phyloP scores from a whole-genome alignment of 1,140 invertebrate genomes.

The Probaryconus sp. region DNA sequence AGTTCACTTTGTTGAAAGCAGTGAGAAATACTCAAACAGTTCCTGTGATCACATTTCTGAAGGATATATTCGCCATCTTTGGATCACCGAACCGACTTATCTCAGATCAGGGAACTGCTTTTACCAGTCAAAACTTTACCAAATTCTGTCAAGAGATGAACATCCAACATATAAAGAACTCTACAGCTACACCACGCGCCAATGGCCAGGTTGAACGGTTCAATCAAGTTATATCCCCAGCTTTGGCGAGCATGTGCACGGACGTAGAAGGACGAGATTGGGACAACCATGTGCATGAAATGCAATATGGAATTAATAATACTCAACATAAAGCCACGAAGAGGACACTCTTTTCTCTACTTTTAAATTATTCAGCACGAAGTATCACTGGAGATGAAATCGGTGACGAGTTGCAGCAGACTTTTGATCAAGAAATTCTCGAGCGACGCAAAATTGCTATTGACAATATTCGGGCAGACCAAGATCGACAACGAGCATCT shows the following conservation, averaged over 20 bases:
- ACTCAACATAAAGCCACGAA: constrained; percentile 52
- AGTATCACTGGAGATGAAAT: constrained; percentile 42
- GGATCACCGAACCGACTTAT: constrained; percentile 63
- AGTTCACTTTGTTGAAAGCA: constrained; percentile 63
- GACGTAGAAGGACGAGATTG: constrained; percentile 50
- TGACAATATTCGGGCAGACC: constrained; percentile 15
- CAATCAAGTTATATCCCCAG: constrained; percentile 52
- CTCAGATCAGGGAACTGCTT: constrained; percentile 64
- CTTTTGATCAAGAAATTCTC: constrained; percentile 32
- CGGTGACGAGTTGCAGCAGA: constrained; percentile 35
- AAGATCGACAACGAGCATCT: constrained; percentile 17
- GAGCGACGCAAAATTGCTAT: constrained; percentile 7
- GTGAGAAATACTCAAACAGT: constrained; percentile 52
- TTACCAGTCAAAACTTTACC: constrained; percentile 50
- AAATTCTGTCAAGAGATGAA: constrained; percentile 46
- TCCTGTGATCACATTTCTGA: constrained; percentile 24
- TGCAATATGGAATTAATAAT: constrained; percentile 64
- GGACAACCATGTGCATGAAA: constrained; percentile 54
- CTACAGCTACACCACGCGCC: constrained; percentile 62
- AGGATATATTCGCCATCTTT: constrained; percentile 48
- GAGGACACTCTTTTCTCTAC: constrained; percentile 65
- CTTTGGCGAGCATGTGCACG: constrained; percentile 47
- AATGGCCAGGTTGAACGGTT: constrained; percentile 66
- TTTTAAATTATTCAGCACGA: constrained; percentile 52
- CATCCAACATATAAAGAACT: constrained; percentile 57